A percentile compares a stretch with the other conserved stretches of the same genome.
Conservation (phyloP, 2,113 vertebrate species). For the Nothoprocta perdicaria region DNA sequence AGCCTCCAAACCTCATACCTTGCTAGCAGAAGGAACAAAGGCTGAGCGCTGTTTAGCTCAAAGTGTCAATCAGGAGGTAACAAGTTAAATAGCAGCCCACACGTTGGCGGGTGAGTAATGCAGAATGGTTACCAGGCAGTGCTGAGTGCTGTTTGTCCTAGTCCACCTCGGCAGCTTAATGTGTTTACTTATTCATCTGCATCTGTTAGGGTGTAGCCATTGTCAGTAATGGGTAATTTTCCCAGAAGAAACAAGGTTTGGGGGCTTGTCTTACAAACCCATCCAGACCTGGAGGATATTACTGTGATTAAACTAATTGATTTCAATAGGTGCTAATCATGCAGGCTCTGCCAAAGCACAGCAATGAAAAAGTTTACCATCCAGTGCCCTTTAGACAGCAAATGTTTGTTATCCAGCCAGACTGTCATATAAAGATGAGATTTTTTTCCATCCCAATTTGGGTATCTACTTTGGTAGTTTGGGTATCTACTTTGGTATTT, state of each 20-base stretch:
- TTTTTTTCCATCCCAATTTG: not conserved
- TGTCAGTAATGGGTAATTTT: constrained; percentile 60
- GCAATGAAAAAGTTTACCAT: not conserved
- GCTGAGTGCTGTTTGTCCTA: constrained; percentile 47
- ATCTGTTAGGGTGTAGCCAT: constrained; percentile 67
- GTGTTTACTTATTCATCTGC: constrained; percentile 74
- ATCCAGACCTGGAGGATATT: constrained; percentile 33
- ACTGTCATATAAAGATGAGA: not conserved
- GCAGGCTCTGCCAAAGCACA: not conserved
- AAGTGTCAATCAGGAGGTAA: constrained; percentile 60
- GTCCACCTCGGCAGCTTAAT: constrained; percentile 62
- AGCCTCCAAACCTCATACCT: constrained; percentile 46
- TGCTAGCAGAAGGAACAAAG: constrained; percentile 46
- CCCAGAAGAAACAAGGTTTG: constrained; percentile 41
- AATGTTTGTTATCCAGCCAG: not conserved
- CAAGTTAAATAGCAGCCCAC: constrained; percentile 68
- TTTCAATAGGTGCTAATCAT: constrained; percentile 57
- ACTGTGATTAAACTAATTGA: constrained; percentile 65
- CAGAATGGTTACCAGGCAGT: constrained; percentile 64
- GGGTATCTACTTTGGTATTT: not conserved
- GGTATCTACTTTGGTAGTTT: not conserved
- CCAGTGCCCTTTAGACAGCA: not conserved
- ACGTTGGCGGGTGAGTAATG: constrained; percentile 67
- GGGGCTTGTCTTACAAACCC: constrained; percentile 37
- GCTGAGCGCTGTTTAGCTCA: constrained; percentile 27